Base-by-base conservation (phyloP, 2,113 vertebrate genomes). In the Microcebus lehilahytsara region DNA sequence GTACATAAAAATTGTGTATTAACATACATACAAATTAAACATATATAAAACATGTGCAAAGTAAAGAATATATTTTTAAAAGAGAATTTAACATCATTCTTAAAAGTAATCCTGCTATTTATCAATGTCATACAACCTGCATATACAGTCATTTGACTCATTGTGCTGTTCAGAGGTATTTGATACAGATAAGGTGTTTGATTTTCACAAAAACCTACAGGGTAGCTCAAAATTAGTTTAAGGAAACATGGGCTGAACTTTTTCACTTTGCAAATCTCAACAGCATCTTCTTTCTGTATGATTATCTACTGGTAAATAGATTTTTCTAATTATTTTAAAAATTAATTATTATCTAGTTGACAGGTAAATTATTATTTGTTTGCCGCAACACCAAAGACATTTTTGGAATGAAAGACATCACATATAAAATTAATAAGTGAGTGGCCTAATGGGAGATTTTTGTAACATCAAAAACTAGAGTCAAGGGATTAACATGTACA, bases 131-230 rank as follows among this genome's bases (percentile, higher is more conserved):
- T 51, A 62, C 19, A 42, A 75, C 40, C 40, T 69, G 49, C 27
- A 75, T 67, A 25, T 81, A n/a, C 69, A 37, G 14, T 51, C 53
- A 34, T 60, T 92, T 94, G 62, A 78, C 17, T 83, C 49, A 53
- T 2, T 71, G 51, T 40, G n/a, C 30, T 86, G 66, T 80, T 72
- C 37, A n/a, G 25, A 37, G 30, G 40, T 77, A 34, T 88, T 87
- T 84, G 32, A 74, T 83, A 34, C 17, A 77, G 32, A 58, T 40
- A 81, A 85, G 8, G 23, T 60, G 5, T 60, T 93, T 83, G 64
- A 91, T 85, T 94, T 79, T 94, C 85, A 92, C 53, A 37, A 72
- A 97, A 87, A 37, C 67, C 46, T 89, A 77, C 89, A 91, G 19
- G 40, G 53, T 66, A 75, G 34, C 40, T 96, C 34, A 86, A 87